A percentile compares a stretch with the other conserved stretches of the same genome.
phyloP scores from a whole-genome alignment of 1,140 invertebrate species.

The Eufriesea mexicana region DNA sequence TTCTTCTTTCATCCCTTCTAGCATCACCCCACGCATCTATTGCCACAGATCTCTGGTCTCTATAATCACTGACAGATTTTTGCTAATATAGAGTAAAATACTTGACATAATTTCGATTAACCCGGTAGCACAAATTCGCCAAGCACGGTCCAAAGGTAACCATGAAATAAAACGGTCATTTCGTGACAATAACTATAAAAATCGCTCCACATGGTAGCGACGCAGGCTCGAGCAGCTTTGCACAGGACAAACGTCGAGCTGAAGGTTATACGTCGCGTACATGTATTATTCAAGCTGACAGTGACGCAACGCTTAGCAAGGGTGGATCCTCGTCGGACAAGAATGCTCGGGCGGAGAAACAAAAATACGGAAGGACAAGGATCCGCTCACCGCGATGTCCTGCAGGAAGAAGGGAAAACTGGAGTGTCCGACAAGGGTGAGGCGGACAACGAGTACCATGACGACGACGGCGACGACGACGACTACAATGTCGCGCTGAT shows the following conservation, averaged over 20 bases:
- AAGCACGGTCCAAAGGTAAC: too few species aligned
- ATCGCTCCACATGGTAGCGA: background rate
- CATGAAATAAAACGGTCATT: too few species aligned
- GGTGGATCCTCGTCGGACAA: conserved; percentile 57
- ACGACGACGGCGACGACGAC: conserved; percentile 52
- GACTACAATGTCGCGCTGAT: conserved; percentile 61
- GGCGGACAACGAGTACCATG: conserved; percentile 23
- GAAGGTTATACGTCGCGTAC: conserved; percentile 73
- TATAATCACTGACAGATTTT: too few species aligned
- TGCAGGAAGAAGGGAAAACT: conserved; percentile 23
- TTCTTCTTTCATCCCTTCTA: too few species aligned
- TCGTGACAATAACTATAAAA: background rate
- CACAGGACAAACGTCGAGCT: conserved; percentile 66
- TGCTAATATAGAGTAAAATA: too few species aligned
- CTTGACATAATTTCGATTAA: too few species aligned
- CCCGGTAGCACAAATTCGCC: too few species aligned
- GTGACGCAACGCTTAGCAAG: conserved; percentile 70
- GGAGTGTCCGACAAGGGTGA: conserved; percentile 6
- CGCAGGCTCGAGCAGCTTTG: background rate
- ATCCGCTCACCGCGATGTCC: conserved; percentile 49
- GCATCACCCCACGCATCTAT: too few species aligned
- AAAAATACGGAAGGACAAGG: conserved; percentile 68
- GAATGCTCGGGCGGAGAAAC: conserved; percentile 65
- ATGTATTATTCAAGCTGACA: conserved; percentile 80
- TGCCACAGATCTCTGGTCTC: too few species aligned